Evolutionary conservation across 2,888 invertebrate species (phyloP).

Genomic region (Nephrotoma appendiculata): DNA sequence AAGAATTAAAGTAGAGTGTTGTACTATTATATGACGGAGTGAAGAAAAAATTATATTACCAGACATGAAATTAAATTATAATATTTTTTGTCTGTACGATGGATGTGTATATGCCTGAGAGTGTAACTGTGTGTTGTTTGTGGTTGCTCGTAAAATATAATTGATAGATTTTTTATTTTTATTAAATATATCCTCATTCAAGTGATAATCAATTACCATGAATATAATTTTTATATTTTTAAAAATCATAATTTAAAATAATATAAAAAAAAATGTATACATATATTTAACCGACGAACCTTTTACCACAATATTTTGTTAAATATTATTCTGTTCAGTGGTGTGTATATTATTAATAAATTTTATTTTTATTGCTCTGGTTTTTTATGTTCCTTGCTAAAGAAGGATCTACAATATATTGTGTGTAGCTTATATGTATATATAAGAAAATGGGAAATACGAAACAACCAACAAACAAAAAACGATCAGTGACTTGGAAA

Average conservation of each 20-base stretch:
- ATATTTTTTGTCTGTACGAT: neutral
- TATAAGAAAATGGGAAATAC: neutral
- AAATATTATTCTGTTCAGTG: neutral
- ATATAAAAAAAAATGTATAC: neutral
- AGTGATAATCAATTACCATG: neutral
- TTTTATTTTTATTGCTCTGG: neutral
- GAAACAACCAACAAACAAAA: neutral
- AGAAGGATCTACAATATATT: neutral
- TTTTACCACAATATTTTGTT: neutral
- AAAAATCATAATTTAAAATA: neutral
- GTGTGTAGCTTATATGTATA: neutral
- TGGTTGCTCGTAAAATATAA: neutral
- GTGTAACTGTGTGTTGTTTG: neutral
- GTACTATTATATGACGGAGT: neutral
- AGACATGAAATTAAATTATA: neutral
- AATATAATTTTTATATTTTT: neutral
- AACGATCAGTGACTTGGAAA: neutral
- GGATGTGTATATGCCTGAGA: neutral
- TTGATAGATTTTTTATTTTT: neutral
- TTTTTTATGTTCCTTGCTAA: neutral
- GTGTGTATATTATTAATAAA: neutral
- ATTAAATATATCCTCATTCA: neutral
- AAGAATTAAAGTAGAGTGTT: neutral
- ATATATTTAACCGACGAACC: neutral
- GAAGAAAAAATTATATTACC: neutral